Percentiles rank a stretch among this genome's conserved stretches.
phyloP scores from a whole-genome alignment of 2,113 vertebrate genomes.

The Bostrychus sinensis region DNA sequence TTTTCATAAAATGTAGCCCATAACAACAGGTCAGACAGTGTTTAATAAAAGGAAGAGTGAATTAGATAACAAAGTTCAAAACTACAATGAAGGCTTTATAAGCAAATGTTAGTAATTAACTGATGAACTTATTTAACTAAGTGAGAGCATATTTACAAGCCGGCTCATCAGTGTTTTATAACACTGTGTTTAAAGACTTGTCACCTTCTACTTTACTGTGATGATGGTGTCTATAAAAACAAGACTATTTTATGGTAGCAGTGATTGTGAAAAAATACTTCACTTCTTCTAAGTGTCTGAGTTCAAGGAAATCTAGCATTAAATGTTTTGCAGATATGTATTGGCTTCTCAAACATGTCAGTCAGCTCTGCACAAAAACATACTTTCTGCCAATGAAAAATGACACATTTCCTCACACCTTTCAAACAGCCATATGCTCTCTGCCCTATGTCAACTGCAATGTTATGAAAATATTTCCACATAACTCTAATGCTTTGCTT shows the following conservation, averaged over 20 bases:
- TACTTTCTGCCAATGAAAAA: neutral
- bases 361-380: neutral
- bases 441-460: neutral
- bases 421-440: neutral
- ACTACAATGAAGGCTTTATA: conserved; percentile 24
- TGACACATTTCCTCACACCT: neutral
- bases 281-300: neutral
- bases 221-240: conserved; percentile 1
- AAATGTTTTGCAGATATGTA: neutral
- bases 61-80: conserved; percentile 5
- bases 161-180: conserved; percentile 33
- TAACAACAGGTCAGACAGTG: neutral
- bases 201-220: neutral
- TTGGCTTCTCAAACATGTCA: neutral
- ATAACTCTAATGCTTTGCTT: neutral
- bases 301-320: neutral
- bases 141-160: conserved; percentile 42
- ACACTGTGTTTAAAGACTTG: conserved; percentile 16
- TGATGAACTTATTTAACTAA: conserved; percentile 26
- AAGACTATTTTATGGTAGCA: neutral
- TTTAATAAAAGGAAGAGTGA: conserved; percentile 17
- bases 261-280: neutral
- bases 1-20: conserved; percentile 16
- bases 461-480: neutral
- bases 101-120: conserved; percentile 20